Evolutionary conservation across 2,888 invertebrate genomes (phyloP), one percentile per base, ranked within the genome.

Genomic region (Acrocera orbiculus): DNA sequence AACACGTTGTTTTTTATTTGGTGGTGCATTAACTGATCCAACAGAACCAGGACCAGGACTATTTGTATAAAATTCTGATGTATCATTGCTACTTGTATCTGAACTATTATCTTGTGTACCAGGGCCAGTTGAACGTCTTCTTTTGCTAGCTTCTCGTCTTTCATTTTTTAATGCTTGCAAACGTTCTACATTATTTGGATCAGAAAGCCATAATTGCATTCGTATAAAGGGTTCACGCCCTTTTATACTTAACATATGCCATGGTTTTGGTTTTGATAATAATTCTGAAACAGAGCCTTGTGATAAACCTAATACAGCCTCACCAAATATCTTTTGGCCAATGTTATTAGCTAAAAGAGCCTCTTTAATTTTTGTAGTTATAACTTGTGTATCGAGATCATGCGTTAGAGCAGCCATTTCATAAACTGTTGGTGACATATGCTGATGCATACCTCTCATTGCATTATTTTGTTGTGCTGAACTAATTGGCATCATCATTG

Each of bases 231-330:
- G 90, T 53, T 96, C 96, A 19, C 95, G 70, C 1, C 96, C 96
- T 58, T 95, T 95, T 55, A 93, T 90, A 54, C 92, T 93, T 34
- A 96, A 70, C 92, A 95, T 92, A 55, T 92, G 92, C 95, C 96
- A 96, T 0, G 95, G 95, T 52, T 96, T 96, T 4, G 96, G 96
- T 58, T 95, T 95, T 40, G 93, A 92, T 6, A 98, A 68, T 40
- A 98, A 66, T 60, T 98, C 98, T 50, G 92, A 93, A 9, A 95
- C 95, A 3, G 95, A 90, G 9, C 90, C 95, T 61, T 96, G 95
- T 1, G 92, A 92, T 17, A 96, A 66, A 0, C 93, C 95, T 10
- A 98, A 67, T 4, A 98, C 93, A 1, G 90, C 92, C 63, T 98
- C 96, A 8, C 96, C 98, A 52, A 98, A 96, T 41, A 90, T 87